Conservation (phyloP, 2,113 vertebrate species). For the Laticauda laticaudata region DNA sequence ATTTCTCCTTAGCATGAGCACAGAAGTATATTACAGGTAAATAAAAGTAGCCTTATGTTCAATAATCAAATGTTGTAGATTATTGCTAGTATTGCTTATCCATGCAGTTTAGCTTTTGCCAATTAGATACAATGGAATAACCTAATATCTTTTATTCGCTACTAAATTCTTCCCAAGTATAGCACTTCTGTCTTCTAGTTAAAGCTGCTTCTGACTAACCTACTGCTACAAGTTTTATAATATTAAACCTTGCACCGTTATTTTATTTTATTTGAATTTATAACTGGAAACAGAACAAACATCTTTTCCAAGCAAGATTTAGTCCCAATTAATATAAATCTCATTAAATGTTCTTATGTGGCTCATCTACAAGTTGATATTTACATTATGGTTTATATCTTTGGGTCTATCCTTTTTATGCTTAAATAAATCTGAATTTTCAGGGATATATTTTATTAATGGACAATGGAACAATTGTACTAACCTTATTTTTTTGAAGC, state of each 20-base stretch:
- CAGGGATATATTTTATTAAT: not conserved
- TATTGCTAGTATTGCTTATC: not conserved
- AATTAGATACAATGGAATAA: not conserved
- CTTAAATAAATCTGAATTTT: not conserved
- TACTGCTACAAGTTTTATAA: not conserved
- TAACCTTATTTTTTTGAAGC: not conserved
- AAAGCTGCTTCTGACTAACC: not conserved
- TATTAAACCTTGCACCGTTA: slow-evolving; percentile 29
- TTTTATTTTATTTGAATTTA: slow-evolving; percentile 28
- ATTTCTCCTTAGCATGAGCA: not conserved
- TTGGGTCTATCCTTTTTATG: slow-evolving; percentile 6
- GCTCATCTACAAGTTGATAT: slow-evolving; percentile 40
- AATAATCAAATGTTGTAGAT: not conserved
- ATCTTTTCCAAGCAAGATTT: slow-evolving; percentile 18
- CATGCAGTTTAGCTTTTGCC: not conserved
- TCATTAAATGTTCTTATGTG: slow-evolving; percentile 7
- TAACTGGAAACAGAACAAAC: slow-evolving; percentile 19
- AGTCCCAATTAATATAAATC: slow-evolving; percentile 17
- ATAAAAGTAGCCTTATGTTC: not conserved
- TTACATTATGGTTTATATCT: slow-evolving; percentile 45
- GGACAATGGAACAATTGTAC: not conserved
- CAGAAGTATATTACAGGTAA: not conserved
- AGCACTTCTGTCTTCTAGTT: not conserved
- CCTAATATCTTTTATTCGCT: not conserved
- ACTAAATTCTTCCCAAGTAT: not conserved